Base-by-base conservation (phyloP, 2,797 vertebrate genomes). In the Ambastaia sidthimunki region DNA sequence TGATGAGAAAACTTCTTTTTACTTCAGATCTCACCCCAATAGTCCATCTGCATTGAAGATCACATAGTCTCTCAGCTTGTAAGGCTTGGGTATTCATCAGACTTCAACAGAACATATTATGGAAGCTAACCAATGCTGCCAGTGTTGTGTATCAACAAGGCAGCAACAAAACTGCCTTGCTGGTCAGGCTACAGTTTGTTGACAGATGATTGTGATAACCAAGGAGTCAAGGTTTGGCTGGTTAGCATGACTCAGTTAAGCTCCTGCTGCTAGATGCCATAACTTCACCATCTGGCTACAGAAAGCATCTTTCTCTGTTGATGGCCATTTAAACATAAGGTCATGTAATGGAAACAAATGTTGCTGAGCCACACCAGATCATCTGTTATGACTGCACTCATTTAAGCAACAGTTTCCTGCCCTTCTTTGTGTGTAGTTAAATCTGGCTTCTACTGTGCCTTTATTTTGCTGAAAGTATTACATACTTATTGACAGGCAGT, bases 91-190 rank as follows among this genome's bases (percentile, higher is more conserved):
- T 9, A 57, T 25, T 21, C 57, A 25, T 1, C 23, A 18, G 59
- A 15, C 15, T 3, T 62, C 21, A 25, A 62, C 15, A 31, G 59
- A 62, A 31, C 25, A 18, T 31, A 31, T 31, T 28, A 31, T 62
- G 25, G 25, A 15, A 31, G 59, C 25, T 16, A 16, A 62, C 4
- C 59, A 62, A 25, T 62, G 59, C 25, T 62, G 59, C 25, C 25
- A 62, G 59, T 62, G 59, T 31, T 62, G 55, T 62, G 13, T 16
- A 62, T 62, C 23, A 31, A 62, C 59, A 62, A 7, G 13, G n/a
- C n/a, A n/a, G n/a, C n/a, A n/a, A n/a, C n/a, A 31, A 62, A 62
- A 25, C 25, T 13, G 57, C 15, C 23, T 15, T 62, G 13, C 13
- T 9, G 28, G 59, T 62, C 7, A 31, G 15, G 6, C 59, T 31